Base-by-base conservation (phyloP, 2,888 invertebrate species). In the Eumacrocentrus americanus region DNA sequence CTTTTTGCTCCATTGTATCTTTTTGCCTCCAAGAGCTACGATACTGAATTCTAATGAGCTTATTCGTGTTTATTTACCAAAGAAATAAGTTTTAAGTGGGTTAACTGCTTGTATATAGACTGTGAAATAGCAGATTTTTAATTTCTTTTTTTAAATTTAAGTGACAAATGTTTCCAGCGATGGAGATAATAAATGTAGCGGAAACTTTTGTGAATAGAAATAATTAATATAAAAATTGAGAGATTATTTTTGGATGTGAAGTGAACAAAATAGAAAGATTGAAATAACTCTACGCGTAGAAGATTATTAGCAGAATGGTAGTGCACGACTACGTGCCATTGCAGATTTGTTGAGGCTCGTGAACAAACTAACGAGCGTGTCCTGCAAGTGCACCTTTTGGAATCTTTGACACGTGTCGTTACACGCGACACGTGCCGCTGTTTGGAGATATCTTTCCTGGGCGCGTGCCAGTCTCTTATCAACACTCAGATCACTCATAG, bases 341-440 rank as follows among this genome's bases (percentile, higher is more conserved):
- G 38, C 11, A 25, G 1, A 16, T 40, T 47, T 40, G 9, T 40
- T 4, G 20, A 25, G 23, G 34, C 16, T 37, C 25, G 29, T 42
- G 5, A 44, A 3, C 22, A 2, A 16, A 40, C 14, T 50, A 14
- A 18, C 16, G 40, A 57, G 25, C n/a, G 46, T 52, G 25, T 46
- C n/a, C 4, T 22, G 60, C 67, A 65, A 67, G 64, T 60, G 68
- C 62, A 46, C 48, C 20, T 23, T 54, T n/a, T 60, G 60, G 63
- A 67, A 68, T 63, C 60, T 57, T 48, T 53, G 61, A 53, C 74
- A 75, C 76, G 76, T 73, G 76, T 61, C 70, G 61, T 42, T 56
- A 58, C 55, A 58, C 38, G 29, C 54, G 68, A 47, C 77, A 77
- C 77, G 77, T 75, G 77, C 47, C 72, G 52, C 22, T 72, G 73